Conservation (phyloP, 2,888 invertebrate genomes). For the Rhopalosiphum nymphaeae region DNA sequence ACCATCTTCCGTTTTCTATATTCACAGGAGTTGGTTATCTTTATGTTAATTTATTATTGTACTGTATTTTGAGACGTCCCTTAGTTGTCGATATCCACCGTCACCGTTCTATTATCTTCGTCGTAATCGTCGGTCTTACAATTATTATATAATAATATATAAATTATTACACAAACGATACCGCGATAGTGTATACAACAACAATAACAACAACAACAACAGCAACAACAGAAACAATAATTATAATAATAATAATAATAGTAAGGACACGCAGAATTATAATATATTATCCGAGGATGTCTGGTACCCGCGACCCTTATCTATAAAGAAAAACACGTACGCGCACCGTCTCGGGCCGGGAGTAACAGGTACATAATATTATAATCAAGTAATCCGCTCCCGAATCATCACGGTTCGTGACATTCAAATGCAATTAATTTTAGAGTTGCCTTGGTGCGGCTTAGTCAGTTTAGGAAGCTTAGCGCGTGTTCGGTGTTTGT, state of each 20-base stretch:
- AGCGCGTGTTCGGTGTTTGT: slow-evolving; percentile 11
- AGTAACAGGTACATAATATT: slow-evolving; percentile 34
- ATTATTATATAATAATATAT: not conserved
- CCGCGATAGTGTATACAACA: not conserved
- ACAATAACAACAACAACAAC: not conserved
- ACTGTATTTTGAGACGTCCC: not conserved
- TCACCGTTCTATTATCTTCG: not conserved
- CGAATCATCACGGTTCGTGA: slow-evolving; percentile 39
- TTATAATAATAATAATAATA: not conserved
- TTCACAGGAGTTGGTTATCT: not conserved
- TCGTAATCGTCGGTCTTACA: not conserved
- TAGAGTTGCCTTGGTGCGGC: slow-evolving; percentile 12
- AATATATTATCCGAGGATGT: not conserved
- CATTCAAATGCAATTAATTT: slow-evolving; percentile 47
- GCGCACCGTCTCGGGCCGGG: not conserved
- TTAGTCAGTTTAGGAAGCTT: slow-evolving; percentile 53
- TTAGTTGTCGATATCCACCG: not conserved
- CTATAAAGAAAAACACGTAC: not conserved
- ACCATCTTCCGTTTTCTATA: not conserved
- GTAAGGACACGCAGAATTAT: not conserved
- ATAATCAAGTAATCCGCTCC: slow-evolving; percentile 30
- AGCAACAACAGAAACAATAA: not conserved
- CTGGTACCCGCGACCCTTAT: not conserved
- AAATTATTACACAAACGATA: not conserved
- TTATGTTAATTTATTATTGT: not conserved